phyloP scores from a whole-genome alignment of 2,888 invertebrate species.

The Latheticus oryzae region DNA sequence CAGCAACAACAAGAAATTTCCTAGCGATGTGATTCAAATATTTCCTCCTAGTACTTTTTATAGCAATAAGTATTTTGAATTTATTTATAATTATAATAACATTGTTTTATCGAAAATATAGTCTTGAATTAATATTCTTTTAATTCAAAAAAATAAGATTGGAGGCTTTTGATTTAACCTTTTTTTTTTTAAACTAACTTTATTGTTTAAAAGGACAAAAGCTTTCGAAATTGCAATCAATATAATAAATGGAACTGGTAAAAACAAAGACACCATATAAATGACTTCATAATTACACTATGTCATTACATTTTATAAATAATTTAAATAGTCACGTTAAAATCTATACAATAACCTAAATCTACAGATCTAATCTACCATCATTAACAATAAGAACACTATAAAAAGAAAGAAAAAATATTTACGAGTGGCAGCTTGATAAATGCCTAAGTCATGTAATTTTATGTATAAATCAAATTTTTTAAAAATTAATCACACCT shows the following conservation, averaged over 20 bases:
- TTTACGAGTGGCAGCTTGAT: slow-evolving; percentile 44
- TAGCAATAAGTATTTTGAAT: slow-evolving; percentile 41
- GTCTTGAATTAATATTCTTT: neutral
- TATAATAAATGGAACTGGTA: slow-evolving; percentile 30
- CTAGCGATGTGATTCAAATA: slow-evolving; percentile 51
- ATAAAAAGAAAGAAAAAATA: slow-evolving; percentile 36
- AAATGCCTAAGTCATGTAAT: slow-evolving; percentile 43
- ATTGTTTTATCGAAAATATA: slow-evolving; percentile 40
- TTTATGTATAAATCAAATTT: slow-evolving; percentile 7
- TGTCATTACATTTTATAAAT: slow-evolving; percentile 46
- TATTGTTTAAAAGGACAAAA: slow-evolving; percentile 36
- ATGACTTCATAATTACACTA: slow-evolving; percentile 27
- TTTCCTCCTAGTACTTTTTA: slow-evolving; percentile 46
- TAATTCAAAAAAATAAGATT: too few species aligned
- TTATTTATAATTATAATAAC: slow-evolving; percentile 50
- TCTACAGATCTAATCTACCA: slow-evolving; percentile 39
- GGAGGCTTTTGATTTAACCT: too few species aligned
- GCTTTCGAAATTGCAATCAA: slow-evolving; percentile 28
- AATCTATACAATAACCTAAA: slow-evolving; percentile 49
- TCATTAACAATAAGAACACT: slow-evolving; percentile 42
- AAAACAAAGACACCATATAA: slow-evolving; percentile 32
- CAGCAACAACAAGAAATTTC: slow-evolving; percentile 22
- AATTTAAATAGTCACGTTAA: slow-evolving; percentile 53
- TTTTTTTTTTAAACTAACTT: too few species aligned
- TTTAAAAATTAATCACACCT: slow-evolving; percentile 18